Base-by-base conservation (phyloP, 2,797 vertebrate genomes). In the Melanotaenia parkinsoni region DNA sequence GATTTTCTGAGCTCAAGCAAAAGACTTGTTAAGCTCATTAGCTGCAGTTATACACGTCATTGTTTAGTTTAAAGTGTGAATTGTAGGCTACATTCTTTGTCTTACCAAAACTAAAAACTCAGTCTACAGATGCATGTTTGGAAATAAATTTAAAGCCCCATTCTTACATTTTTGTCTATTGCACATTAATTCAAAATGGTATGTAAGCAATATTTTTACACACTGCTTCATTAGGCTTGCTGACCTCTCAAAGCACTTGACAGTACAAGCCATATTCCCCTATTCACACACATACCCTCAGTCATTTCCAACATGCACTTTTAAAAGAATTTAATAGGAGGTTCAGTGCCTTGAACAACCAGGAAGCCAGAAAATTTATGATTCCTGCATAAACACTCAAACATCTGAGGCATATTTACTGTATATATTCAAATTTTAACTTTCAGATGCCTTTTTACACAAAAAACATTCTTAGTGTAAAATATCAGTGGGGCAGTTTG, bases 1-100 rank as follows among this genome's bases (percentile, higher is more conserved):
- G 26, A 0, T 54, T 61, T 30, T 58, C 35, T 32, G 14, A 62
- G 14, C 26, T 60, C 22, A 38, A 18, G 33, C 20, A 28, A 22
- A 70, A 1, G 24, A 12, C 3, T 54, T 13, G 22, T 54, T 13
- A 24, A 54, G 35, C 22, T 54, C 10, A 43, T 38, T 14, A 32
- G 24, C 26, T 32, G 51, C 38, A 37, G 6, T 26, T 58, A 4
- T 2, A 57, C 58, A 66, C 8, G 37, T 16, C 12, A 43, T 50
- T 28, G 47, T 35, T 0, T 68, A 24, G 59, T 24, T 20, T 6
- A 3, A 20, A 14, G 0, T 30, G 54, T 35, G n/a, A 28, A 65
- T 50, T 59, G 20, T 9, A 50, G n/a, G 22, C 16, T 75, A 13
- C 22, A 57, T 54, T 62, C 38, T 20, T 65, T 56, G 28, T 8